These are phyloP conservation scores for Tauraco hartlaubi DNA, from an alignment of 2,797 vertebrate genomes.

Conservation along the genomic window DNA sequence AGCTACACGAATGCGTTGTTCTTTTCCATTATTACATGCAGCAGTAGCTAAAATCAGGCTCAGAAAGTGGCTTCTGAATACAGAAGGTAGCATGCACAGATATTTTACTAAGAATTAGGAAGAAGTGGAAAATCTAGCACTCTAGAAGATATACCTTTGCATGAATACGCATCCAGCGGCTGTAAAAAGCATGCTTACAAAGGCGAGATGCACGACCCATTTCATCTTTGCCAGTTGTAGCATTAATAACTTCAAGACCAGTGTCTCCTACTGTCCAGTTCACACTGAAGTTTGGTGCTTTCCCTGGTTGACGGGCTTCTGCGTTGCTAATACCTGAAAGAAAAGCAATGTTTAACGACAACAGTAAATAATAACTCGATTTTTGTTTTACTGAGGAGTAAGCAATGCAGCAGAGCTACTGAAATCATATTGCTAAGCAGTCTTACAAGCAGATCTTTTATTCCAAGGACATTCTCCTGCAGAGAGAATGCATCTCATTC, in stretches of 20 bases:
- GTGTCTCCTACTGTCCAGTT: slow-evolving; percentile 96
- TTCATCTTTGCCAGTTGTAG: slow-evolving; percentile 96
- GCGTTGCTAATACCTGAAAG: slow-evolving; percentile 94
- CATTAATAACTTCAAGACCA: slow-evolving; percentile 92
- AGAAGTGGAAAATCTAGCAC: rapidly evolving
- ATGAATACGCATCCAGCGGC: slow-evolving; percentile 94
- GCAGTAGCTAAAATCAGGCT: not conserved
- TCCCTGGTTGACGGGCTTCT: slow-evolving; percentile 95
- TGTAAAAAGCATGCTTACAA: slow-evolving; percentile 95
- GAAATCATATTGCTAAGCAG: not conserved
- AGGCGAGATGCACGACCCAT: slow-evolving; percentile 95
- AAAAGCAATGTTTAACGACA: not conserved
- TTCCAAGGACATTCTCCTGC: not conserved
- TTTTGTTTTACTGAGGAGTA: not conserved
- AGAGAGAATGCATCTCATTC: not conserved
- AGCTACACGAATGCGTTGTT: not conserved
- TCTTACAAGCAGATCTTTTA: not conserved
- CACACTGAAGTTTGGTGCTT: slow-evolving; percentile 97
- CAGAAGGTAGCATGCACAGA: rapidly evolving
- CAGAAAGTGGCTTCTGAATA: not conserved
- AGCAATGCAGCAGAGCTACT: not conserved
- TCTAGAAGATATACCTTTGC: slow-evolving; percentile 84
- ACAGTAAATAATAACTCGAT: not conserved
- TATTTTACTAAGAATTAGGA: rapidly evolving
- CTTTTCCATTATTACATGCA: not conserved